Base-by-base conservation (phyloP, 2,113 vertebrate genomes). In the Ia io region DNA sequence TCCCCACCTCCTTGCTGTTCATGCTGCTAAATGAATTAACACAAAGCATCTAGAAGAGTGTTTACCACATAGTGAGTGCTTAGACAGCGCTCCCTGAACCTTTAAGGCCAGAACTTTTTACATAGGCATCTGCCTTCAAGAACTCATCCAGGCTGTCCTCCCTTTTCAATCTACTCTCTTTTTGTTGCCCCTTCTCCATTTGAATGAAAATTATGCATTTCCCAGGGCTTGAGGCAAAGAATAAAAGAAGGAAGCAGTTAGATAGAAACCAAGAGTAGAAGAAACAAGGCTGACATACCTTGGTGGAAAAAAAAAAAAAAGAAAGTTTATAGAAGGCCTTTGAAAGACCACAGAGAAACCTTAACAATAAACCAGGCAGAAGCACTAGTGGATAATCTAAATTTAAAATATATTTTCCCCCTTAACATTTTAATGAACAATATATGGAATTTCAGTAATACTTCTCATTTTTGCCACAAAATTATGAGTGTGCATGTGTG, bases 401-500 rank as follows among this genome's bases (percentile, higher is more conserved):
- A 93, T 92, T 94, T 87, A 90, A 92, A 97, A 80, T 84, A 49
- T 87, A n/a, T 84, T 96, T 88, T 47, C 9, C 25, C 14, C 30
- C n/a, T 95, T 88, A 47, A 69, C 69, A 53, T 79, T 92, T 93
- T 83, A 88, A 92, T 77, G 77, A 70, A 25, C 8, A 49, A 28
- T 51, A 56, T 44, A 49, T 53, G 18, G 10, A 88, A 16, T 73
- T 80, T 87, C 59, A 10, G 18, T 91, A 92, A 74, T 14, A 82
- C 8, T 59, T 82, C 20, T 88, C 30, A 53, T 69, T 77, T 94
- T 92, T 93, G 84, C 77, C 94, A 63, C 2, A 91, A 65, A 93
- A 91, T 59, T 65, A 4, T 22, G 40, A 20, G 6, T 59, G 13
- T 51, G 30, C 47, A 67, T 63, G 28, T 65, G 16, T 65, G 16